phyloP scores from a whole-genome alignment of 2,797 vertebrate species.

The Sebastes kiyomatsui region DNA sequence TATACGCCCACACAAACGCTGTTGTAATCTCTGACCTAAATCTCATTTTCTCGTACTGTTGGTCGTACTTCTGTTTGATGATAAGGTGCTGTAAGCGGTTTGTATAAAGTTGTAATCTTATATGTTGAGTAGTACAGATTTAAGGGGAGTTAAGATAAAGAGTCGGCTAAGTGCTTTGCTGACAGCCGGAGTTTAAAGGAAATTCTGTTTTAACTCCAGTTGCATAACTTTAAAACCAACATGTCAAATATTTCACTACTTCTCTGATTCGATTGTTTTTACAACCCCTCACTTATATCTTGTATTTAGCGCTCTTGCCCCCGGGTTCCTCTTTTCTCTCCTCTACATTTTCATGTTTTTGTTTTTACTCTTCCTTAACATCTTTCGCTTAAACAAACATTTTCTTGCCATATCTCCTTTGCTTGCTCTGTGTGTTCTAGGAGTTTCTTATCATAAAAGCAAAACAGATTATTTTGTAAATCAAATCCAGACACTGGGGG shows the following conservation, averaged over 20 bases:
- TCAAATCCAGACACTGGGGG: neutral
- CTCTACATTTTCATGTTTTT: constrained; percentile 20
- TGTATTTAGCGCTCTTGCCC: neutral
- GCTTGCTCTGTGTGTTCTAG: neutral
- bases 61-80: neutral
- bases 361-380: constrained; percentile 9
- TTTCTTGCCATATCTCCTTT: neutral
- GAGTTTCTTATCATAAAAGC: neutral
- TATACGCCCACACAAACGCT: neutral
- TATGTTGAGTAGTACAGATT: constrained; percentile 1
- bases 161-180: constrained; percentile 32
- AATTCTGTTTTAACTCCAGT: constrained; percentile 42
- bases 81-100: neutral
- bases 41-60: neutral
- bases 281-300: constrained; percentile 37
- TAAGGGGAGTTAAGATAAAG: constrained; percentile 30
- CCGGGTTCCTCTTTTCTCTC: neutral
- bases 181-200: constrained; percentile 38
- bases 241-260: constrained; percentile 44
- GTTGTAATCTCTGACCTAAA: constrained; percentile 10
- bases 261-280: constrained; percentile 42
- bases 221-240: constrained; percentile 48
- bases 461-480: constrained; percentile 5
- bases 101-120: constrained; percentile 20
- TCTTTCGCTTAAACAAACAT: constrained; percentile 1